These are phyloP conservation scores for Eristalis tenax DNA, from an alignment of 2,888 invertebrate genomes.

Conservation along the genomic window DNA sequence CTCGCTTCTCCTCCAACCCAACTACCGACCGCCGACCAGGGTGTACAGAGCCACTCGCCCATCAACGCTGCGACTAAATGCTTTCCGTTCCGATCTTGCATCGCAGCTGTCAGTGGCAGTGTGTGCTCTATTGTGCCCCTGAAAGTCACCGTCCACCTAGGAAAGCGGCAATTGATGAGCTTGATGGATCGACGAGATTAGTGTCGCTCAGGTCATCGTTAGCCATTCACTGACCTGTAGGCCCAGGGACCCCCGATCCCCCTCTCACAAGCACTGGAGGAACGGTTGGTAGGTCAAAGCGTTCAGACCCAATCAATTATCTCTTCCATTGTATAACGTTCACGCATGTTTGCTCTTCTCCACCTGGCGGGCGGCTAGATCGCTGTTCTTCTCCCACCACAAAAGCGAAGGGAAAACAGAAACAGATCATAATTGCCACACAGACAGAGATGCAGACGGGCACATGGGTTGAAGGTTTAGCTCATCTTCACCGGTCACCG, in stretches of 20 bases:
- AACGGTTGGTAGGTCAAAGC: slow-evolving; percentile 36
- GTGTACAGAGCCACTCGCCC: neutral
- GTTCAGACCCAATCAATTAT: slow-evolving; percentile 54
- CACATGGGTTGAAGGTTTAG: slow-evolving; percentile 49
- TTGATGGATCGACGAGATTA: slow-evolving; percentile 52
- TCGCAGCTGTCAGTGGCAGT: slow-evolving; percentile 10
- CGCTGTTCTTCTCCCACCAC: slow-evolving; percentile 33
- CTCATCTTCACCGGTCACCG: slow-evolving; percentile 30
- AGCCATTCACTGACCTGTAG: slow-evolving; percentile 13
- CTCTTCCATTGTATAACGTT: slow-evolving; percentile 32
- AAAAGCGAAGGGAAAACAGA: slow-evolving; percentile 37
- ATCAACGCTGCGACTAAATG: neutral
- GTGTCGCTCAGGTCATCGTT: slow-evolving; percentile 41
- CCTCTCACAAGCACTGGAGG: slow-evolving; percentile 3
- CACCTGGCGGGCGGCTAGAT: slow-evolving; percentile 9
- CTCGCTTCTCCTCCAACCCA: neutral
- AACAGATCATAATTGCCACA: slow-evolving; percentile 33
- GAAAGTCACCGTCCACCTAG: neutral
- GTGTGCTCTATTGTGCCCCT: slow-evolving; percentile 14
- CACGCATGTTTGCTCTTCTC: slow-evolving; percentile 22
- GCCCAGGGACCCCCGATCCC: slow-evolving; percentile 42
- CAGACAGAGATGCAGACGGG: slow-evolving; percentile 4
- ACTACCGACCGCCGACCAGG: neutral
- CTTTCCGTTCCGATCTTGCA: neutral
- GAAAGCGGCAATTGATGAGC: slow-evolving; percentile 15